Evolutionary conservation across 2,888 invertebrate genomes (phyloP).

Genomic region (Papilio elwesi): DNA sequence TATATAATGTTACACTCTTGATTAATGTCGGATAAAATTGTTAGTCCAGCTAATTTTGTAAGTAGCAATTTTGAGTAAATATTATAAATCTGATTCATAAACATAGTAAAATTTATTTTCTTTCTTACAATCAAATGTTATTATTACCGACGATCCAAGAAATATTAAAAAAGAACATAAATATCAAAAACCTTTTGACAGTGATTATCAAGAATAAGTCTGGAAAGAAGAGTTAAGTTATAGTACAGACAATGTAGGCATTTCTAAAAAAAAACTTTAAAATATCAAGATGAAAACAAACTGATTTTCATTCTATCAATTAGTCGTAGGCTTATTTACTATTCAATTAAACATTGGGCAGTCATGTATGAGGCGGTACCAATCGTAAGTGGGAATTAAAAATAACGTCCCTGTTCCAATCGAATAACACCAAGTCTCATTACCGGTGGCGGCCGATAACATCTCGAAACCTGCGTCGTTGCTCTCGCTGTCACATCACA

Average conservation of each 20-base stretch:
- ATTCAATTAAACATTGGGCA: slow-evolving; percentile 5
- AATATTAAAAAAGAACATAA: too few species aligned
- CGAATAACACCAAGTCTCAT: slow-evolving; percentile 73
- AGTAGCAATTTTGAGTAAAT: slow-evolving; percentile 4
- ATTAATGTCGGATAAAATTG: slow-evolving; percentile 12
- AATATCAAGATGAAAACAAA: neutral
- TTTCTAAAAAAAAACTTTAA: neutral
- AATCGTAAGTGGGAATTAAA: slow-evolving; percentile 41
- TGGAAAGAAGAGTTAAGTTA: too few species aligned
- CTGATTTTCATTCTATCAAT: slow-evolving; percentile 4
- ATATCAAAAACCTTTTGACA: too few species aligned
- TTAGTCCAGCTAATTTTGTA: slow-evolving; percentile 1
- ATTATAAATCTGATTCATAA: neutral
- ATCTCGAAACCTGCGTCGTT: slow-evolving; percentile 64
- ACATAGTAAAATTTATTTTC: neutral
- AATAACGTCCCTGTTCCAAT: slow-evolving; percentile 62
- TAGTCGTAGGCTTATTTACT: slow-evolving; percentile 5
- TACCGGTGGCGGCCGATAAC: slow-evolving; percentile 70
- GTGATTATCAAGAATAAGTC: too few species aligned
- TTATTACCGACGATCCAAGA: too few species aligned
- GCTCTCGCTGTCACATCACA: slow-evolving; percentile 56
- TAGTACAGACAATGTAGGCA: too few species aligned
- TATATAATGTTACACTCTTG: neutral
- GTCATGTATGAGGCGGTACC: slow-evolving; percentile 23
- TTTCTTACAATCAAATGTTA: slow-evolving; percentile 4